Conservation (phyloP, 2,113 vertebrate genomes). For the Crotophaga sulcirostris region DNA sequence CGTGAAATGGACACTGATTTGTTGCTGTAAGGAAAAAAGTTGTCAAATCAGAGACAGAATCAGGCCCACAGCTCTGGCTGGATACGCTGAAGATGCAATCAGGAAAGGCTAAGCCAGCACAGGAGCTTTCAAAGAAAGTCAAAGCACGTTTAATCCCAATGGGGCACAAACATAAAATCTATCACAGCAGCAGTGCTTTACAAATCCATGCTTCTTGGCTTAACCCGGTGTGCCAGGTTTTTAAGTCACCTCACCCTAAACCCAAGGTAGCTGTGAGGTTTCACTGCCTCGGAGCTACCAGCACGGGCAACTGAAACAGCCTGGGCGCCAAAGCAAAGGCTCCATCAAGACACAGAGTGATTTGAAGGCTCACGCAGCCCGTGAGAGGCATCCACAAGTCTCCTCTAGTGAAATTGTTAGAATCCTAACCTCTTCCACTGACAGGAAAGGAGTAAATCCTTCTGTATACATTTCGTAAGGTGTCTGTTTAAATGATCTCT, state of each 20-base stretch:
- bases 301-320: too few relatives aligned
- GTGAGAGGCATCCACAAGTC: neutral
- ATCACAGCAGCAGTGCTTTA: neutral
- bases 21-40: neutral
- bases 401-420: neutral
- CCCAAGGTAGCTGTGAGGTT: neutral
- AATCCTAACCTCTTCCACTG: neutral
- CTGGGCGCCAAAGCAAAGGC: neutral
- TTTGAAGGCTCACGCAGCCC: neutral
- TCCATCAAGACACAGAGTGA: neutral
- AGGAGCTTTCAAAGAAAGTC: neutral
- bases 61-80: neutral
- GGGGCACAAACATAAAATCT: neutral
- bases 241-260: neutral
- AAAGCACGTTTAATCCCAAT: neutral
- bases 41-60: neutral
- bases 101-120: neutral
- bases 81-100: neutral
- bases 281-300: neutral
- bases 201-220: neutral
- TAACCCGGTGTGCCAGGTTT: neutral
- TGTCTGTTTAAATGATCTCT: neutral
- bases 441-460: neutral
- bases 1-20: neutral
- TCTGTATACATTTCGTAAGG: neutral